Evolutionary conservation across 2,888 invertebrate genomes (phyloP).

Genomic region (Nasonovia ribisnigri): DNA sequence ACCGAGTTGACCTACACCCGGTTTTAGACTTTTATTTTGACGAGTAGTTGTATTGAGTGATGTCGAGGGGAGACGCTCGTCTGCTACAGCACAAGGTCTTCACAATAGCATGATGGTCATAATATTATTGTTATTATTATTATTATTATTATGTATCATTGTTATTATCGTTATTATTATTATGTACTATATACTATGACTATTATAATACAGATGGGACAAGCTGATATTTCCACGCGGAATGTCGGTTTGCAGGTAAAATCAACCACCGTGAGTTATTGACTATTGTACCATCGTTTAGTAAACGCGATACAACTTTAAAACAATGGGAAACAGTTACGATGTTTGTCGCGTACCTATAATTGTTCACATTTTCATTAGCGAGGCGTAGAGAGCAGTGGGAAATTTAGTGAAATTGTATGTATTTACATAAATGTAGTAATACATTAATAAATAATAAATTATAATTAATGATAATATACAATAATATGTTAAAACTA

Average conservation of each 20-base stretch:
- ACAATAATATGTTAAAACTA: neutral
- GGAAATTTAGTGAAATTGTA: neutral
- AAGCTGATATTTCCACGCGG: neutral
- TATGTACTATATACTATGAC: neutral
- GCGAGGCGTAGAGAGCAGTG: neutral
- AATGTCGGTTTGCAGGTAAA: neutral
- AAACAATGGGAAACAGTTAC: neutral
- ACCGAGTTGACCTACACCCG: neutral
- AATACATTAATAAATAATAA: no score
- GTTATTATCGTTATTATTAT: no score
- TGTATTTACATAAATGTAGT: neutral
- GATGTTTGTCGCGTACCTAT: neutral
- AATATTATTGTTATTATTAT: neutral
- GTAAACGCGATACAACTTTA: neutral
- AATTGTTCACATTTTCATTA: conserved; percentile 12
- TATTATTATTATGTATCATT: neutral
- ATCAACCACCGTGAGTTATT: neutral
- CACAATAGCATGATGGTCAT: neutral
- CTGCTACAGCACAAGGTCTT: neutral
- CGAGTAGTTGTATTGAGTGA: neutral
- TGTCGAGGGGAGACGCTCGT: neutral
- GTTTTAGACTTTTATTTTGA: neutral
- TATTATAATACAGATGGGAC: neutral
- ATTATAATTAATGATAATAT: no score
- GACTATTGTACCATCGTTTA: neutral